These are phyloP conservation scores for Pachypanchax playfairii DNA, from an alignment of 2,113 vertebrate species.

Conservation along the genomic window DNA sequence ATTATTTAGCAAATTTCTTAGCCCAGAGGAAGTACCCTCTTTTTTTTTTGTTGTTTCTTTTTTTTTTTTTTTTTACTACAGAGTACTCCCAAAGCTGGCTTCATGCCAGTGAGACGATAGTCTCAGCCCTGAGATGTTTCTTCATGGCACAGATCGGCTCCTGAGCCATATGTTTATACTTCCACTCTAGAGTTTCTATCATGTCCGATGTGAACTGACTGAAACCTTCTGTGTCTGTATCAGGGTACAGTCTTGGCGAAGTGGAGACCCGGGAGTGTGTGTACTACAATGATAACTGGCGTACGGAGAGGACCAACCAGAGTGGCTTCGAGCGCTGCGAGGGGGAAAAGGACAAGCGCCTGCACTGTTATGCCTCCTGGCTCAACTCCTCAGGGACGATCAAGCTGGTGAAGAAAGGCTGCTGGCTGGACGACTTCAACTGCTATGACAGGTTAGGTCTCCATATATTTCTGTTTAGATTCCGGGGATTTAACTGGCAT, in stretches of 20 bases:
- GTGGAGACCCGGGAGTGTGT: slow-evolving; percentile 92
- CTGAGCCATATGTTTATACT: slow-evolving; percentile 42
- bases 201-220: slow-evolving; percentile 53
- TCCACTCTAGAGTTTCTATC: slow-evolving; percentile 36
- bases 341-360: slow-evolving; percentile 94
- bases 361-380: slow-evolving; percentile 98
- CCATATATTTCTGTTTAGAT: slow-evolving; percentile 14
- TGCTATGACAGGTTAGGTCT: slow-evolving; percentile 92
- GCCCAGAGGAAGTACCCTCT: slow-evolving; percentile 60
- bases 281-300: slow-evolving; percentile 98
- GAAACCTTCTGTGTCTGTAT: slow-evolving; percentile 41
- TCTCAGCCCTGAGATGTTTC: slow-evolving; percentile 40
- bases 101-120: slow-evolving; percentile 50
- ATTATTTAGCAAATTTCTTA: slow-evolving; percentile 48
- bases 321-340: slow-evolving; percentile 94
- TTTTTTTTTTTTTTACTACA: slow-evolving; percentile 55
- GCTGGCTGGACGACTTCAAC: slow-evolving; percentile 99
- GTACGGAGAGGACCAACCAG: slow-evolving; percentile 93
- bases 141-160: slow-evolving; percentile 20
- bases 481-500: slow-evolving; percentile 19
- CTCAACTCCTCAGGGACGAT: slow-evolving; percentile 96
- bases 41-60: no score
- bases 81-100: slow-evolving; percentile 59
- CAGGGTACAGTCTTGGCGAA: slow-evolving; percentile 90
- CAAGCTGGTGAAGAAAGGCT: slow-evolving; percentile 96